phyloP scores from a whole-genome alignment of 2,113 vertebrate species.

The zebrafish (Danio rerio) region DNA sequence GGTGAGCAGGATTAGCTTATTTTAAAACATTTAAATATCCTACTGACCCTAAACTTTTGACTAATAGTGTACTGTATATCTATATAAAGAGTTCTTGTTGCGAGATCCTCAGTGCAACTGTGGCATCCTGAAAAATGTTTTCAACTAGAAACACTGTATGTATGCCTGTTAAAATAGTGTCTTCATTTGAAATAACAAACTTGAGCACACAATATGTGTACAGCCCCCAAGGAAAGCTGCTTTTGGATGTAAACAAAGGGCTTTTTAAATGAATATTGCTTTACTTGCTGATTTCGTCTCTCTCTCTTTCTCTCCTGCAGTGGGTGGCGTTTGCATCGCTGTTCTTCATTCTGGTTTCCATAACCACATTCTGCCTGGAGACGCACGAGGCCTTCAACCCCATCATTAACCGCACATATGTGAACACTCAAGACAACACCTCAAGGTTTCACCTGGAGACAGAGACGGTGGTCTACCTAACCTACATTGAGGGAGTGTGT shows the following conservation, averaged over 20 bases:
- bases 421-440: slow-evolving; percentile 81
- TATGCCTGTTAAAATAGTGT: no score
- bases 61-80: no score
- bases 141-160: no score
- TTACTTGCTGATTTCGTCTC: slow-evolving; percentile 52
- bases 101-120: no score
- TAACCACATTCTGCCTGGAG: slow-evolving; percentile 92
- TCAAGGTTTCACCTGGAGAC: slow-evolving; percentile 85
- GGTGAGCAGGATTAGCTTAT: no score
- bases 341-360: slow-evolving; percentile 94
- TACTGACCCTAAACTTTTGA: no score
- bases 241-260: background rate
- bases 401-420: slow-evolving; percentile 88
- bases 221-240: background rate
- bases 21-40: no score
- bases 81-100: no score
- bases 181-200: no score
- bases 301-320: slow-evolving; percentile 69
- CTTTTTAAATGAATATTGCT: background rate
- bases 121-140: no score
- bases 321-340: slow-evolving; percentile 91
- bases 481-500: slow-evolving; percentile 91
- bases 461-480: slow-evolving; percentile 88
- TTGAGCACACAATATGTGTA: no score
- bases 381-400: slow-evolving; percentile 91